Percentiles rank a stretch among this genome's conserved stretches.
Evolutionary conservation across 2,113 vertebrate genomes (phyloP).

Genomic region (Balaeniceps rex): DNA sequence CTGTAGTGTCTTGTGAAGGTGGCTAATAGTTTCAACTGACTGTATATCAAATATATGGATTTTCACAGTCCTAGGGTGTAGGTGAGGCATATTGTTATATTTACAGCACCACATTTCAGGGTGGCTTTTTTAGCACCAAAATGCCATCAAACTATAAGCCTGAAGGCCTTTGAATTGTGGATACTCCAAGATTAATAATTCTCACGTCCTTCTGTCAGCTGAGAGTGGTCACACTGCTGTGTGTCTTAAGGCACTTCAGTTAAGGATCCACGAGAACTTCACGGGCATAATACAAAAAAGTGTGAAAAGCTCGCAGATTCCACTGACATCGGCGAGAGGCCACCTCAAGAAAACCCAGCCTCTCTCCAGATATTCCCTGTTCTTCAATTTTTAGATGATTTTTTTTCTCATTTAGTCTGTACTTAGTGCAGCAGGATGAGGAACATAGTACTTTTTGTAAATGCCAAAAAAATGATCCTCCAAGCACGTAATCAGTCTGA

Average conservation of each 20-base stretch:
- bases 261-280: neutral
- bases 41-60: rapidly evolving
- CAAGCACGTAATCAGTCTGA: neutral
- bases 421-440: neutral
- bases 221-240: neutral
- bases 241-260: neutral
- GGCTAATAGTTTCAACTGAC: neutral
- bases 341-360: neutral
- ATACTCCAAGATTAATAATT: neutral
- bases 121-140: neutral
- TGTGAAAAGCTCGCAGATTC: neutral
- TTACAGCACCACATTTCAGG: neutral
- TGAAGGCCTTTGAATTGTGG: neutral
- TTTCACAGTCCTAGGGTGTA: neutral
- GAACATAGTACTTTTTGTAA: neutral
- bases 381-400: neutral
- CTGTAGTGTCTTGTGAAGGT: neutral
- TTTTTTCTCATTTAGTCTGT: neutral
- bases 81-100: neutral
- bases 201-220: neutral
- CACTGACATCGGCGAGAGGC: neutral
- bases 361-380: neutral
- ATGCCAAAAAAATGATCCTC: neutral
- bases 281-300: neutral
- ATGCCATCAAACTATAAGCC: neutral